A percentile compares a stretch with the other conserved stretches of the same genome.
Evolutionary conservation across 1,140 invertebrate genomes (phyloP).

Genomic region (Lordiphosa collinella): DNA sequence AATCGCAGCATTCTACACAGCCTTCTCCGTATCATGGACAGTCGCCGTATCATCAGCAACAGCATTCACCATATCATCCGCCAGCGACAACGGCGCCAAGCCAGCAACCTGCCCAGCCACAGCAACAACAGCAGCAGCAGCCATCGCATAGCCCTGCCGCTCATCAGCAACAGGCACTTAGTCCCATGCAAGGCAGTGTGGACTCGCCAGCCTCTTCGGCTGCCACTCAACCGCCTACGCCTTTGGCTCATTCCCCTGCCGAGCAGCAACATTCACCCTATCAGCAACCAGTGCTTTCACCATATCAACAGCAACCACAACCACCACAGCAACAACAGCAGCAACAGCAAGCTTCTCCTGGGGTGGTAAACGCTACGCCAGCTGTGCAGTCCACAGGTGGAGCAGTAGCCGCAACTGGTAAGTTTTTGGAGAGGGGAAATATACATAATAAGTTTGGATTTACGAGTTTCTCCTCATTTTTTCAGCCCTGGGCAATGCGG

Average conservation of each 20-base stretch:
- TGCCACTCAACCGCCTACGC: slow-evolving; percentile 66
- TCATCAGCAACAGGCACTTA: slow-evolving; percentile 59
- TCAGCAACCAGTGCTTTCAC: slow-evolving; percentile 67
- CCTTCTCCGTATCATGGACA: slow-evolving; percentile 79
- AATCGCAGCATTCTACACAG: slow-evolving; percentile 30
- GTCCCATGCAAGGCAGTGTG: slow-evolving; percentile 64
- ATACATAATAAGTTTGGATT: no score
- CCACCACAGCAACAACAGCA: slow-evolving; percentile 38
- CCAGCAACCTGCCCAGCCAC: slow-evolving; percentile 37
- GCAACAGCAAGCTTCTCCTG: slow-evolving; percentile 35
- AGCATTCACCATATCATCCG: slow-evolving; percentile 60
- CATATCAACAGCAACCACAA: slow-evolving; percentile 59
- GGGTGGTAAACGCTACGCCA: slow-evolving; percentile 15
- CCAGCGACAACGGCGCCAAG: slow-evolving; percentile 41
- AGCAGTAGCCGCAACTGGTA: slow-evolving; percentile 33
- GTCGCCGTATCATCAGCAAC: slow-evolving; percentile 78
- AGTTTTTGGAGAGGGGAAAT: no score
- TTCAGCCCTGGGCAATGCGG: slow-evolving; percentile 40
- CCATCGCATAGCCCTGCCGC: slow-evolving; percentile 49
- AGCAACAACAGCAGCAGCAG: slow-evolving; percentile 48
- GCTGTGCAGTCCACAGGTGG: slow-evolving; percentile 22
- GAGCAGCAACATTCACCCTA: slow-evolving; percentile 77
- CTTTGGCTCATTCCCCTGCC: slow-evolving; percentile 57
- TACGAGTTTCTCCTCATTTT: no score
- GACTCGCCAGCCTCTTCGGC: slow-evolving; percentile 71